Percentiles rank a stretch among this genome's conserved stretches.
phyloP scores from a whole-genome alignment of 2,113 vertebrate species.

The Sclerurus mexicanus region DNA sequence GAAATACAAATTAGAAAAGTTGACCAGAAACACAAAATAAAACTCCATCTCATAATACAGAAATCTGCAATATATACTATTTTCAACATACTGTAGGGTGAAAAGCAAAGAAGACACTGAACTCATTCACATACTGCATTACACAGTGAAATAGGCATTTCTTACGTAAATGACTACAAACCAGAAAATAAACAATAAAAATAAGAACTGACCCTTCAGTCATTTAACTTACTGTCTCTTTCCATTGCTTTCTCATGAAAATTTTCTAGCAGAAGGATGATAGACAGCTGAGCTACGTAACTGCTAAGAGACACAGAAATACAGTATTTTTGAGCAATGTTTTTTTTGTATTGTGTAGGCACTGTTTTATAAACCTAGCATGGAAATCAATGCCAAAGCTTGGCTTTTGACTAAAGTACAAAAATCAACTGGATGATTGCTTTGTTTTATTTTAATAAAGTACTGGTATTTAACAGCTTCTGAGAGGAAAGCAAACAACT shows the following conservation, averaged over 20 bases:
- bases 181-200: neutral
- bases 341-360: neutral
- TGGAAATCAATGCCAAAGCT: neutral
- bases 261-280: conserved; percentile 24
- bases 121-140: neutral
- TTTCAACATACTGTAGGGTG: neutral
- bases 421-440: neutral
- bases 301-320: conserved; percentile 39
- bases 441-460: neutral
- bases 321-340: neutral
- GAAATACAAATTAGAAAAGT: neutral
- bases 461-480: neutral
- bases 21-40: neutral
- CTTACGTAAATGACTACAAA: neutral
- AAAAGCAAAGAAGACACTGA: neutral
- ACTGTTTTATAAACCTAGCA: neutral
- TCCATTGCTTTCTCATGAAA: conserved; percentile 37
- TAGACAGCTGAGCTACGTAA: conserved; percentile 21
- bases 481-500: neutral
- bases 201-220: conserved; percentile 19
- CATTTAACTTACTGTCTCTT: conserved; percentile 35
- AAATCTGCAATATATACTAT: neutral
- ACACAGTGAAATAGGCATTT: neutral
- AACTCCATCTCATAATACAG: neutral
- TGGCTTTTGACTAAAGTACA: neutral